Evolutionary conservation across 2,797 vertebrate species (phyloP).

Genomic region (Dryobates pubescens): DNA sequence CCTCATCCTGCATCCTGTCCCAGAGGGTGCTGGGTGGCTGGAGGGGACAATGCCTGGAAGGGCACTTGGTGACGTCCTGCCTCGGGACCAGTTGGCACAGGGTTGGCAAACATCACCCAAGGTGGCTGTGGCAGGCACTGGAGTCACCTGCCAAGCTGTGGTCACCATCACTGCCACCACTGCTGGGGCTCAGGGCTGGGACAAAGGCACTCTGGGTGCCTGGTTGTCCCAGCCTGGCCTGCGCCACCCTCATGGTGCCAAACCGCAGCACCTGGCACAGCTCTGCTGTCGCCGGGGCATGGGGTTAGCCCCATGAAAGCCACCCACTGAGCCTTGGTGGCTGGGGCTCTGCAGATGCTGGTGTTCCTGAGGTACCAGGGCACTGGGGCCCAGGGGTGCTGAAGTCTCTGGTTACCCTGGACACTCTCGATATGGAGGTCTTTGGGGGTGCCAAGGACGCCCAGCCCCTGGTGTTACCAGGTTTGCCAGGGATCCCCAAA

Average conservation of each 20-base stretch:
- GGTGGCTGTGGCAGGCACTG: accelerated
- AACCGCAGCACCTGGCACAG: neutral
- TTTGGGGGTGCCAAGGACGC: neutral
- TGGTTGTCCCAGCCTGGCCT: neutral
- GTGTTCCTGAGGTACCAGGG: neutral
- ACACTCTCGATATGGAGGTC: neutral
- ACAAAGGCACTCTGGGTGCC: neutral
- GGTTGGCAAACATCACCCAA: accelerated
- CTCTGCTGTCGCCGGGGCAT: accelerated
- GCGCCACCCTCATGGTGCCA: accelerated
- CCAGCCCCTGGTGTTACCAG: neutral
- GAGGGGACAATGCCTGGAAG: neutral
- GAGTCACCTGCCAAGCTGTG: neutral
- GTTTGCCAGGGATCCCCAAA: neutral
- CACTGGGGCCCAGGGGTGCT: neutral
- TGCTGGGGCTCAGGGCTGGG: neutral
- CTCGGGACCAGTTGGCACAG: neutral
- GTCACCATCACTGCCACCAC: neutral
- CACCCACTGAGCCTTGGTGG: neutral
- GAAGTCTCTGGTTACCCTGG: neutral
- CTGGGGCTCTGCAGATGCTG: neutral
- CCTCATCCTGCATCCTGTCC: neutral
- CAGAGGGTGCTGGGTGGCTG: accelerated
- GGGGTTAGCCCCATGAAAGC: neutral
- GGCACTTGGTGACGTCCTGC: neutral